Evolutionary conservation across 1,140 invertebrate species (phyloP), one percentile per base, ranked within the genome.

Genomic region (Brachionus asplanchnoidis): DNA sequence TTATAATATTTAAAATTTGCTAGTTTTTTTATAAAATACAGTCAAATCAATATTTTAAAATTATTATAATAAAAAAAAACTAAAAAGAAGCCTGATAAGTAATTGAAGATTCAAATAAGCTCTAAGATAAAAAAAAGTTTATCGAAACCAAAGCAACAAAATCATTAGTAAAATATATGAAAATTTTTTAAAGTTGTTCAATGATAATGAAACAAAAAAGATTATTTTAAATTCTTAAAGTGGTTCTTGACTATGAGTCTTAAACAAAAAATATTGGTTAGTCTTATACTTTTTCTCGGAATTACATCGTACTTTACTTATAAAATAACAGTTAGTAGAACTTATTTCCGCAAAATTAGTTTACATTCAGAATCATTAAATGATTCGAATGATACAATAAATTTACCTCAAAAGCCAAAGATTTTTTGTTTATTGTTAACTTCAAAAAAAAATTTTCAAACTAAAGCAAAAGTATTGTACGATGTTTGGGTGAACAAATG

Each of bases 401-500:
- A 32, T 42, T 28, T 28, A 50, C 2, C 42, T 20, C 4, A 60
- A 20, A 17, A 60, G 14, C 53, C 53, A 9, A 42, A 36, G 0
- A 17, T 84, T 8, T 84, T 68, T 53, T 84, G 82, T 36, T 17
- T 84, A 8, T 65, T 84, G 9, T 70, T 73, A 73, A 84, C 60
- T 6, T 84, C 82, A 14, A 42, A 46, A 68, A 84, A 84, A 36
- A 50, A 68, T 68, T 73, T 84, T 9, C n/a, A 68, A 28, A 50
- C 68, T 2, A 68, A 68, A 53, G 60, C 65, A 6, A 84, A 70
- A 73, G 9, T 44, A 46, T 23, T 84, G n/a, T 46, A 84, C 36
- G 65, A 84, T 53, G 68, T 53, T 70, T 84, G 82, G 82, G 82
- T 65, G 8, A 26, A 42, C 14, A 36, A 68, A 53, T 84, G 82